These are phyloP conservation scores for Lycocerus yunnanus DNA, from an alignment of 2,888 invertebrate genomes.

Conservation along the genomic window DNA sequence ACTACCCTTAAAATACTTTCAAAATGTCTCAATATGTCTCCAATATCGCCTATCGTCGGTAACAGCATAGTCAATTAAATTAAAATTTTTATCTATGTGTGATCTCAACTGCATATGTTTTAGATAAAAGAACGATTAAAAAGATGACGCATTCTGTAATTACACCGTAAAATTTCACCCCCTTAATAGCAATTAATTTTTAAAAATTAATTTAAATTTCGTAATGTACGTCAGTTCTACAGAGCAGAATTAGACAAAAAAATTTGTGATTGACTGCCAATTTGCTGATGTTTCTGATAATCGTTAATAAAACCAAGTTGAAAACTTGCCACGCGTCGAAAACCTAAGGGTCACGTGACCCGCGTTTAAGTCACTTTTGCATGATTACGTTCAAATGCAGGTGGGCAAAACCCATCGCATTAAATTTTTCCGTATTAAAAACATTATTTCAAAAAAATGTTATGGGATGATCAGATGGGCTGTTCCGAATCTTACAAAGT, in stretches of 20 bases:
- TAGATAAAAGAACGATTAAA: constrained; percentile 50
- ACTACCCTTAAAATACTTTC: neutral
- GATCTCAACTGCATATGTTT: constrained; percentile 54
- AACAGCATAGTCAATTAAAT: constrained; percentile 14
- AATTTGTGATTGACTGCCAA: neutral
- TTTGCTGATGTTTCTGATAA: neutral
- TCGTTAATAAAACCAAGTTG: constrained; percentile 16
- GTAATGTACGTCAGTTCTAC: neutral
- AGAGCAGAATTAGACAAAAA: too few relatives aligned
- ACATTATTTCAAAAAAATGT: neutral
- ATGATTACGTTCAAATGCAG: constrained; percentile 7
- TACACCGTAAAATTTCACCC: constrained; percentile 15
- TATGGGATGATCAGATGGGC: neutral
- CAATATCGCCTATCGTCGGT: neutral
- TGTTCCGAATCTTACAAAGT: neutral
- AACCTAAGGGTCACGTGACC: constrained; percentile 28
- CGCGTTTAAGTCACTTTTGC: constrained; percentile 18
- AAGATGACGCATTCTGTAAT: constrained; percentile 38
- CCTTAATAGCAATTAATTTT: neutral
- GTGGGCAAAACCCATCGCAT: neutral
- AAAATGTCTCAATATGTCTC: neutral
- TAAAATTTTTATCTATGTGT: constrained; percentile 32
- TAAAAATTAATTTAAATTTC: neutral
- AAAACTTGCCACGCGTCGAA: constrained; percentile 21
- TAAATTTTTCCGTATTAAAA: neutral